Base-by-base conservation (phyloP, 2,888 invertebrate species). In the Andrena trimmerana region DNA sequence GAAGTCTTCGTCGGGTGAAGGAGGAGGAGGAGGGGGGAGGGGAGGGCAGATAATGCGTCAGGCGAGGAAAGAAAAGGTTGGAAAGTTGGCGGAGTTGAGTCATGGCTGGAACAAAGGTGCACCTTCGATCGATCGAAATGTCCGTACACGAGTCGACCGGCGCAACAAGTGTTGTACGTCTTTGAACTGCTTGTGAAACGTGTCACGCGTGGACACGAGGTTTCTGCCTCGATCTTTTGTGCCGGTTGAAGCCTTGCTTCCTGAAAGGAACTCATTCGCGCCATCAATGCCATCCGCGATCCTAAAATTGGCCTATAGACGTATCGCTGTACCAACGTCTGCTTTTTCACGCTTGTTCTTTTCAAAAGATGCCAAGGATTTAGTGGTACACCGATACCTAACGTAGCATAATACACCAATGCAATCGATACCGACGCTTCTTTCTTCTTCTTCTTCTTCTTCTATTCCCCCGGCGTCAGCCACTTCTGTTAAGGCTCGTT, bases 71-170 rank as follows among this genome's bases (percentile, higher is more conserved):
- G 71, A 78, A 42, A 74, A 78, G 50, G 29, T 16, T 29, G 27
- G 52, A 29, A 57, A 63, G n/a, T 77, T 74, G 67, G 50, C 29
- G n/a, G 42, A 73, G 60, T 52, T 78, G 77, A 80, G 70, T 85
- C 84, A 84, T 42, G n/a, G 5, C 27, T 31, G 59, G 80, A 60
- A 84, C 84, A 85, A 85, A 85, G 84, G 67, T 81, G 50, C 57
- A 57, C 48, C 60, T 68, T 68, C 31, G 63, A 79, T 84, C 84
- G 71, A 20, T 69, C 73, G 42, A 50, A 83, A 50, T 65, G 68
- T 60, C 77, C 67, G 2, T 8, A 29, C 63, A 48, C 60, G 20
- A 24, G 52, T 66, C 20, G n/a, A 8, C 31, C 24, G 65, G 54
- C 48, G 73, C 68, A 78, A 69, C 69, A 75, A 63, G 65, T 71